Base-by-base conservation (phyloP, 2,113 vertebrate species). In the Sigmodon hispidus region DNA sequence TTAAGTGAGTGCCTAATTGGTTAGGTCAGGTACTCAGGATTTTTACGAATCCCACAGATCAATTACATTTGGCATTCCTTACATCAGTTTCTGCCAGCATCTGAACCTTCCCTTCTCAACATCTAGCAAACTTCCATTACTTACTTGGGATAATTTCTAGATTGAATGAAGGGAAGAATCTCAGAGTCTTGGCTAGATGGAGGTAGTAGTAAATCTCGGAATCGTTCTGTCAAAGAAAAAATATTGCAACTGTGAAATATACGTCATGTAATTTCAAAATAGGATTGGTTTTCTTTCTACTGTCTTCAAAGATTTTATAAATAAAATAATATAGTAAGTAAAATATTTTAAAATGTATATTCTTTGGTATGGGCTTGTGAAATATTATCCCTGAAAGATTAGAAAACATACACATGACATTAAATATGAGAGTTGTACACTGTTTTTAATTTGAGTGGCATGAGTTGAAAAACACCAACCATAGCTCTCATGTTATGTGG, bases 81-180 rank as follows among this genome's bases (percentile, higher is more conserved):
- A 50, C 59, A 48, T 45, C 87, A 83, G 75, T 45, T 19, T 91
- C 57, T 11, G 31, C 12, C 43, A n/a, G 22, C 0, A 50, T 26
- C 12, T 22, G 5, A 10, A 21, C 5, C 7, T 43, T 52, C 26
- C 34, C 59, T 85, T 89, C 21, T 61, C 83, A 96, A 96, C 93
- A 95, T 88, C 77, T 93, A 97, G 79, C 73, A 96, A 96, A 90
- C 65, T 76, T 8, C 59, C 91, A n/a, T 90, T 94, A 98, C 99
- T 97, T 99, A 99, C 99, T 99, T 99, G 96, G 99, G 99, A 96
- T 99, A 99, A 98, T 96, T 98, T 92, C 99, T 99, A 97, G 99
- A 99, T 29, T 99, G 99, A 98, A 99, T 98, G 98, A 99, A 98
- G 96, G 99, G 99, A 97, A 99, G 99, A 97, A 99, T 99, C 97